Percentiles rank a stretch among this genome's conserved stretches.
phyloP scores from a whole-genome alignment of 2,888 invertebrate species.

The Trichogramma dendrolimi region DNA sequence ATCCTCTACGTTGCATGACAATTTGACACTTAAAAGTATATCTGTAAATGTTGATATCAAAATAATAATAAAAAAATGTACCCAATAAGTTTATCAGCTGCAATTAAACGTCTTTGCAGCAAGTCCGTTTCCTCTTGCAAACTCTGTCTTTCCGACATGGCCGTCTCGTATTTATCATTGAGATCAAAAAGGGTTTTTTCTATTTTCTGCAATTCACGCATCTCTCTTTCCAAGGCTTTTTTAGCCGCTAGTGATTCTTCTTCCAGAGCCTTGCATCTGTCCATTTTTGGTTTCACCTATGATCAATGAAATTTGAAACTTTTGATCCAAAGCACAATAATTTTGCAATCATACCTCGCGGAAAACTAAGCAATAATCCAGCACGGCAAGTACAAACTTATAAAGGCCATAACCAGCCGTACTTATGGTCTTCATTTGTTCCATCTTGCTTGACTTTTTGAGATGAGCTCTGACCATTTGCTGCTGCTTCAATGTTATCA shows the following conservation, averaged over 20 bases:
- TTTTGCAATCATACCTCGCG: constrained; percentile 59
- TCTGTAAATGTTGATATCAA: no score
- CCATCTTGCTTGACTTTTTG: constrained; percentile 68
- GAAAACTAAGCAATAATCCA: constrained; percentile 85
- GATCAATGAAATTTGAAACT: not conserved
- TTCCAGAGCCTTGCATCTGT: constrained; percentile 74
- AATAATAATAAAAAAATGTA: not conserved
- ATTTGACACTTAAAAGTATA: constrained; percentile 27
- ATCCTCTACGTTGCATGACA: constrained; percentile 65
- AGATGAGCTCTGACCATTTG: constrained; percentile 69
- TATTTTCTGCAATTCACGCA: constrained; percentile 58
- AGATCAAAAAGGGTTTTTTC: constrained; percentile 68
- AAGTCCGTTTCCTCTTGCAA: constrained; percentile 78
- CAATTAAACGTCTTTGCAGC: constrained; percentile 72
- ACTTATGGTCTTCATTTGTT: constrained; percentile 80
- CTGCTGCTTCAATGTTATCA: constrained; percentile 68
- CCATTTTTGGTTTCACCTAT: constrained; percentile 72
- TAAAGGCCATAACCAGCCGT: constrained; percentile 81
- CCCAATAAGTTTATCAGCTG: constrained; percentile 72
- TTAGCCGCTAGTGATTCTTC: constrained; percentile 61
- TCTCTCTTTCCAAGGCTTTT: constrained; percentile 64
- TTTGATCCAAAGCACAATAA: not conserved
- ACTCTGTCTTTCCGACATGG: constrained; percentile 65
- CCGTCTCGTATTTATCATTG: constrained; percentile 71
- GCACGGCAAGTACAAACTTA: constrained; percentile 80